phyloP scores from a whole-genome alignment of 2,113 vertebrate genomes.

The Corythoichthys haematopterus region DNA sequence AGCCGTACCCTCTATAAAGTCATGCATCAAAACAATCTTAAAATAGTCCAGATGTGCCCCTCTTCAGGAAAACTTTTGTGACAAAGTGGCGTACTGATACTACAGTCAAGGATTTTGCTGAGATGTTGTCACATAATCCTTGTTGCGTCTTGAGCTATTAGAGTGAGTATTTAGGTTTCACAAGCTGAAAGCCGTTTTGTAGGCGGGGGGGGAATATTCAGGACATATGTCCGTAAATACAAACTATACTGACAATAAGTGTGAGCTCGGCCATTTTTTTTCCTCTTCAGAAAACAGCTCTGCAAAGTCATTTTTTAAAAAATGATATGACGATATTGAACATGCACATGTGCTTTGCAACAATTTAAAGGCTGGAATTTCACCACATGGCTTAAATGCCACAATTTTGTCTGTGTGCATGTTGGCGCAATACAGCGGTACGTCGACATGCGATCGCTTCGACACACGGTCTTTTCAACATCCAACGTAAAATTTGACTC shows the following conservation, averaged over 20 bases:
- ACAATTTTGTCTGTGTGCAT: no score
- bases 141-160: conserved; percentile 31
- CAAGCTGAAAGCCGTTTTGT: conserved; percentile 13
- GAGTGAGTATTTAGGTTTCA: conserved; percentile 37
- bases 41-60: conserved; percentile 19
- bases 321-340: background rate
- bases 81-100: conserved; percentile 28
- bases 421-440: no score
- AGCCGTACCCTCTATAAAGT: conserved; percentile 15
- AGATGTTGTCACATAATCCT: conserved; percentile 52
- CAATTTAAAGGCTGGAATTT: background rate
- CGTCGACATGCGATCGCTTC: no score
- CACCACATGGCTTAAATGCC: background rate
- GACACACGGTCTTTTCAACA: no score
- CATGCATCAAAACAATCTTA: conserved; percentile 2
- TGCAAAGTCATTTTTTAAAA: background rate
- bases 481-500: no score
- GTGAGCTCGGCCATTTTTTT: background rate
- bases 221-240: background rate
- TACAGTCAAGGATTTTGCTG: conserved; percentile 39
- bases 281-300: background rate
- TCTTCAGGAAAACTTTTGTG: conserved; percentile 28
- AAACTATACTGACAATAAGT: background rate
- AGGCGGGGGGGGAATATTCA: background rate
- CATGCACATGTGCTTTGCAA: background rate